Base-by-base conservation (phyloP, 1,140 invertebrate genomes). In the Microplitis demolitor region DNA sequence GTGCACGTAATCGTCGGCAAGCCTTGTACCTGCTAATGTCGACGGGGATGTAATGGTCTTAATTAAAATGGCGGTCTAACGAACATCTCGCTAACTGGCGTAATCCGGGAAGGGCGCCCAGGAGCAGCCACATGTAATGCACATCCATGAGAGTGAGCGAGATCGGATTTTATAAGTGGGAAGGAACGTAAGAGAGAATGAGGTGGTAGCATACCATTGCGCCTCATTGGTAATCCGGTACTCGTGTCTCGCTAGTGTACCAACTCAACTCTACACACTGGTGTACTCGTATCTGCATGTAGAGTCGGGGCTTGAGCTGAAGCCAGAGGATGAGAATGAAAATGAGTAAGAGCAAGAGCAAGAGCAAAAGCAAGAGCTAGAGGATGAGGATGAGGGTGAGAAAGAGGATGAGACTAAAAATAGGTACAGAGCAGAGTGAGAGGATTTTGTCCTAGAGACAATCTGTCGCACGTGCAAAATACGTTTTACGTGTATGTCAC, bases 41-140 rank as follows among this genome's bases (percentile, higher is more conserved):
- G 77, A 62, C 74, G 75, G 64, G 71, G 74, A 78, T 75, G 78
- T 83, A 83, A 83, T 82, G 78, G 81, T 82, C 80, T 82, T 83
- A 83, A 83, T 83, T 82, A 83, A 83, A 80, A 80, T 78, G 78
- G 78, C 72, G 79, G 77, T 78, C 77, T 77, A 76, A 78, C 76
- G 77, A 80, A 80, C 74, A 79, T 76, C 63, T 50, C 71, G 77
- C 78, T 79, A 80, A 79, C 77, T 80, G 77, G 74, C 71, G 77
- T 80, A 80, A 80, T 80, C 76, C 76, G 73, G 73, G 39, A 67
- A 4, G 37, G 11, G 9, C 24, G 6, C 60, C 14, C 13, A 54
- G 72, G 50, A 16, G n/a, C n/a, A 24, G 24, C 24, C 24, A 24
- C 24, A 24, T 24, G 24, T 24, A 24, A 24, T 24, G 24, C 24